phyloP scores from a whole-genome alignment of 2,113 vertebrate species.

The Mirza zaza region DNA sequence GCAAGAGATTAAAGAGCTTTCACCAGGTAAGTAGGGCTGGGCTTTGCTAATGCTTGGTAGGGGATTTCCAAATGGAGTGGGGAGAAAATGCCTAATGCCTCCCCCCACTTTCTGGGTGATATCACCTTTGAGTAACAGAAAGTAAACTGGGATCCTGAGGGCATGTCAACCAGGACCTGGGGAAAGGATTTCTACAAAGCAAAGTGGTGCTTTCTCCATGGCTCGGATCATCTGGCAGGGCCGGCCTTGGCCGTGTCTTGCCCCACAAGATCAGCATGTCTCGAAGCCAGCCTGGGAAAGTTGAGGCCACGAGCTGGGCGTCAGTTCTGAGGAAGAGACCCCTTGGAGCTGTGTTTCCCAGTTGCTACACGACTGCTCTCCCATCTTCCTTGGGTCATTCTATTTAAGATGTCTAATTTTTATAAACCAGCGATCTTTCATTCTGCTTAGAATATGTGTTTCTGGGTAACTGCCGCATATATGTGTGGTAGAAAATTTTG shows the following conservation, averaged over 20 bases:
- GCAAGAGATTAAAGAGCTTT: conserved; percentile 37
- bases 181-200: neutral
- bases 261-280: rapidly evolving
- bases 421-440: neutral
- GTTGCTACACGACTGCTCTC: neutral
- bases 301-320: neutral
- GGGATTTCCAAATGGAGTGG: conserved; percentile 33
- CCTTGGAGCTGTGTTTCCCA: neutral
- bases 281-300: neutral
- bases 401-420: neutral
- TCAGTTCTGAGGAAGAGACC: neutral
- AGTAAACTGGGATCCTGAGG: neutral
- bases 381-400: neutral
- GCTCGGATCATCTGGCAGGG: neutral
- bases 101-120: neutral
- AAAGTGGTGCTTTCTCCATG: neutral
- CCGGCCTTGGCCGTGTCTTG: neutral
- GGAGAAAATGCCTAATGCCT: neutral
- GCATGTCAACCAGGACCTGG: neutral
- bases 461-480: neutral
- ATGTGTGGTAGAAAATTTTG: neutral
- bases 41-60: neutral
- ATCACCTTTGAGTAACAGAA: conserved; percentile 38
- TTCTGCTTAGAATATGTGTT: neutral
- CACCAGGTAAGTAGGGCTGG: neutral